Evolutionary conservation across 2,888 invertebrate genomes (phyloP), one percentile per base, ranked within the genome.

Genomic region (Noctua comes): DNA sequence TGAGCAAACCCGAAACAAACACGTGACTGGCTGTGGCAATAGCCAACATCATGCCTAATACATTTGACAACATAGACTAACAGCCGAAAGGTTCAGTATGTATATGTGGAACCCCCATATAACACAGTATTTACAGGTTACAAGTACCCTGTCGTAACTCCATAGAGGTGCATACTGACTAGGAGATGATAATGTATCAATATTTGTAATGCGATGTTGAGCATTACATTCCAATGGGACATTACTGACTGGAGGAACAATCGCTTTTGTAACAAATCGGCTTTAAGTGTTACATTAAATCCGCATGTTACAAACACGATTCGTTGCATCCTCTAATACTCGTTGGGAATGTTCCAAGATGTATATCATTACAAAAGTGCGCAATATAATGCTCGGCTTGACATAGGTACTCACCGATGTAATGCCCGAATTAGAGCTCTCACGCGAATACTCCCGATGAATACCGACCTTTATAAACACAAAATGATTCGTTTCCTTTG

Each of bases 401-500:
- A 65, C 24, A 7, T 40, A 6, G 40, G 40, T n/a, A 40, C 13
- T n/a, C 40, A 6, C 65, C 8, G 64, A 40, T 36, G 36, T 65
- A 40, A 65, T 65, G 11, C 36, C 1, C 40, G 13, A n/a, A 66
- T 66, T 43, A 16, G n/a, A 43, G 62, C 21, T 43, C 66, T 36
- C 24, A 18, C 18, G 18, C 62, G 31, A 62, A 62, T 62, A 31
- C 16, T 62, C 31, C 27, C 62, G 8, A 31, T 18, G 31, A 62
- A 62, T 27, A 64, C n/a, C 43, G 8, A 27, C 43, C 65, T 43
- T 66, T 18, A 43, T 43, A 43, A 24, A 59, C 24, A 79, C 27
- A 59, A 40, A 69, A 70, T 18, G 0, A 64, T 68, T 77, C 83
- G 46, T 77, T 86, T 73, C 71, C 59, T 73, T 83, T 77, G 43